These are phyloP conservation scores for Danio kyathit DNA, from an alignment of 2,797 vertebrate species.

Conservation along the genomic window DNA sequence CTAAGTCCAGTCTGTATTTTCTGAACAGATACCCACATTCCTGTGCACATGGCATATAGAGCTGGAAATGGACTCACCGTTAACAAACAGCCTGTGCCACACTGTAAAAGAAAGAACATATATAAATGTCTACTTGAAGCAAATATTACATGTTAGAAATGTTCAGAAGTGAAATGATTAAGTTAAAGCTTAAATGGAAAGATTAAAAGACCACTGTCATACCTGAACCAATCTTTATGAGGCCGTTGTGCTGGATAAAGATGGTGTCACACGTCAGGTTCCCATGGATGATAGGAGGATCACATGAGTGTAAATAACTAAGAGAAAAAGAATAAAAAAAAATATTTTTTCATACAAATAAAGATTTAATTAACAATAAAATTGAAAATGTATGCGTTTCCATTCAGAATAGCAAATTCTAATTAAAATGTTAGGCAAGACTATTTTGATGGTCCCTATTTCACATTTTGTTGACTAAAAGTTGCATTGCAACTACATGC, in stretches of 20 bases:
- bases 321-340: constrained; percentile 36
- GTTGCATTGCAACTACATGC: too few species aligned
- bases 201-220: constrained; percentile 5
- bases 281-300: constrained; percentile 95
- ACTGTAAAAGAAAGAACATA: constrained; percentile 46
- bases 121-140: constrained; percentile 6
- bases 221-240: constrained; percentile 98
- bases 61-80: constrained; percentile 51
- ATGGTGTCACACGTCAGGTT: constrained; percentile 97
- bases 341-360: too few species aligned
- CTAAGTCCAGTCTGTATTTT: constrained; percentile 1
- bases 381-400: background rate
- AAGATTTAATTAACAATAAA: background rate
- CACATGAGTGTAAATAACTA: constrained; percentile 97
- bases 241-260: constrained; percentile 97
- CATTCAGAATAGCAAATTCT: background rate
- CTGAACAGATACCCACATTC: constrained; percentile 1
- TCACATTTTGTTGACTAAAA: too few species aligned
- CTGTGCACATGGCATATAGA: background rate
- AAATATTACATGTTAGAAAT: background rate
- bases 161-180: background rate
- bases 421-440: too few species aligned
- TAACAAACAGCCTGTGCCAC: constrained; percentile 65
- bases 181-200: constrained; percentile 16
- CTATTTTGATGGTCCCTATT: too few species aligned